phyloP scores from a whole-genome alignment of 2,888 invertebrate species.

The Rugalucina vietnamica region DNA sequence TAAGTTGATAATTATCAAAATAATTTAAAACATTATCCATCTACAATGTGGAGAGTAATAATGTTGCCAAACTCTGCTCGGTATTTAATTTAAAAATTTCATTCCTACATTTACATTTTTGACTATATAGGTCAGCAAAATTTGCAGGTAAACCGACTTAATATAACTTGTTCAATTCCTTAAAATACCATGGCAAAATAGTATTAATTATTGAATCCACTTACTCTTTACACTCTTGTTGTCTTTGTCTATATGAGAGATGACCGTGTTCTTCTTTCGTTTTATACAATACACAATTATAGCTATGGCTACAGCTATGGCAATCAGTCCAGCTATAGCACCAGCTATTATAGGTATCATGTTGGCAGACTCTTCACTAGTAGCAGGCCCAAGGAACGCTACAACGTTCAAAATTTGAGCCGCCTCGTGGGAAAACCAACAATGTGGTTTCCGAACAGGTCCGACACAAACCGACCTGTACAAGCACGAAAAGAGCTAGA shows the following conservation, averaged over 20 bases:
- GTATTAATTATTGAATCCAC: neutral
- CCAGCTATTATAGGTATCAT: conserved; percentile 43
- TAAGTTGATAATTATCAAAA: neutral
- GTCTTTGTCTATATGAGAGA: neutral
- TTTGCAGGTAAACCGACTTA: neutral
- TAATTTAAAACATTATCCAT: neutral
- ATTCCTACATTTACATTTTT: neutral
- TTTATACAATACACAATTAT: conserved; percentile 24
- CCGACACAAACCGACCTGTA: neutral
- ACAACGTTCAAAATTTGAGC: neutral
- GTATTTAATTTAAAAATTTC: neutral
- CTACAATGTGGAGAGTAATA: neutral
- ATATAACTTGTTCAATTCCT: neutral
- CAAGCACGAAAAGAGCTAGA: neutral
- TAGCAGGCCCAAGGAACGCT: neutral
- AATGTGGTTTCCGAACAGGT: neutral
- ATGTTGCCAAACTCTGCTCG: neutral
- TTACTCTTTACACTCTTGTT: neutral
- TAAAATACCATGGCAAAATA: neutral
- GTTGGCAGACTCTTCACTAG: neutral
- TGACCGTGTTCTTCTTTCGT: conserved; percentile 17
- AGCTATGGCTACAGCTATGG: neutral
- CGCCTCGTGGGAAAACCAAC: too few relatives aligned
- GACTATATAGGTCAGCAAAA: neutral
- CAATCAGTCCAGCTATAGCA: conserved; percentile 32